phyloP scores from a whole-genome alignment of 2,888 invertebrate species.

The Magallana nippona region DNA sequence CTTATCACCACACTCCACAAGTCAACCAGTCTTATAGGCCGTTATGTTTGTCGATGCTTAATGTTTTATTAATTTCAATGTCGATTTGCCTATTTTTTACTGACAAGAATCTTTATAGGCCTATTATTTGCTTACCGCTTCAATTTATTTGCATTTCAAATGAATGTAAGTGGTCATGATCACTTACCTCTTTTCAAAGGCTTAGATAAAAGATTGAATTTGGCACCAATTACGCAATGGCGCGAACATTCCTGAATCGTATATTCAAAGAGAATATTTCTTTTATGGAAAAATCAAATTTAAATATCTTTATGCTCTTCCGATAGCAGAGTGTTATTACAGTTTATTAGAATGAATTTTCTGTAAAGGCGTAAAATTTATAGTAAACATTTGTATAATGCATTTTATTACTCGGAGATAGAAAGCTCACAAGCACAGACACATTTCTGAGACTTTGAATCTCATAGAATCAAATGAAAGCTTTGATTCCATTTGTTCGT shows the following conservation, averaged over 20 bases:
- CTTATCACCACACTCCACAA: not conserved
- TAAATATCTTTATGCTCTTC: conserved; percentile 3
- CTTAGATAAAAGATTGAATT: not conserved
- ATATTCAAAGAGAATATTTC: not conserved
- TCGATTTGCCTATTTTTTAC: not conserved
- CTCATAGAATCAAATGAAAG: not conserved
- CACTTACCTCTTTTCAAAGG: conserved; percentile 3
- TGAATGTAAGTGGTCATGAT: conserved; percentile 9
- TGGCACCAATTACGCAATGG: not conserved
- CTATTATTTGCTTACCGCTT: not conserved
- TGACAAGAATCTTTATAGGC: not conserved
- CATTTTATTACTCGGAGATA: not conserved
- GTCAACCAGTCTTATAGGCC: not conserved
- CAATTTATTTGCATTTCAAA: conserved; percentile 16
- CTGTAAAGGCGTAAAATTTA: not conserved
- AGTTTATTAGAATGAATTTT: not conserved
- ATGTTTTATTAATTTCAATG: conserved; percentile 16
- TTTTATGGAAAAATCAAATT: not conserved
- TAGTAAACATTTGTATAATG: too few relatives aligned
- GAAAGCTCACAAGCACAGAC: not conserved
- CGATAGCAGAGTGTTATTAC: not conserved
- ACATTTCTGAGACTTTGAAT: not conserved
- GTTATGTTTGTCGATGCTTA: not conserved
- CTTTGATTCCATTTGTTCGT: conserved; percentile 3
- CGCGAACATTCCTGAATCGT: not conserved